Base-by-base conservation (phyloP, 2,888 invertebrate genomes). In the Drosophila meridionalis region DNA sequence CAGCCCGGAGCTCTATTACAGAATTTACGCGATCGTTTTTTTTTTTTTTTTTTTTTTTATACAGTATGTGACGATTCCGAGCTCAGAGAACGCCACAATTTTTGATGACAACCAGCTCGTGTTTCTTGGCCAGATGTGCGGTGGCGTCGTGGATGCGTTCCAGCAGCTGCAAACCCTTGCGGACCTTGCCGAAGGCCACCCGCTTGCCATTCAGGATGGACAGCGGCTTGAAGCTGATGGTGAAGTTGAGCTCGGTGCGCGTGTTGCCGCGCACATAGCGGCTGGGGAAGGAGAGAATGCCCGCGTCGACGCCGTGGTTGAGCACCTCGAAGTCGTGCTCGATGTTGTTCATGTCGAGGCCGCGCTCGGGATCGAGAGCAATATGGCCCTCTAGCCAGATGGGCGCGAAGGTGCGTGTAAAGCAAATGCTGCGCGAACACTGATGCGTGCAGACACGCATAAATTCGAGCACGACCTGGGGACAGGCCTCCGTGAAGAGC, bases 401-500 rank as follows among this genome's bases (percentile, higher is more conserved):
- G n/a, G 88, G 87, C 0, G 89, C 76, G 43, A 90, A 75, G 1
- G 91, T 79, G 2, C 92, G 91, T 2, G 80, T 83, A 28, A 92
- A 85, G 14, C 47, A 30, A 5, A 92, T 79, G n/a, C 73, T 70
- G 2, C 64, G 71, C 2, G 30, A 26, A 3, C 64, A 63, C 6
- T 69, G 76, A 0, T 60, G 53, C 4, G 84, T 82, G 53, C 92
- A 92, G 65, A 88, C 63, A 45, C 88, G 84, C 66, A 93, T 83
- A 34, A 93, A 90, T 47, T 92, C 89, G 6, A 91, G 68, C 2
- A 91, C 91, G 0, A 92, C 83, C 55, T 89, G 87, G 0, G 93
- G 93, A 60, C 92, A 92, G 12, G 92, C 91, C 76, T 93, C 93
- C 4, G 91, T 91, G 68, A 87, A 93, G 3, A 93, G 80, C 52